Evolutionary conservation across 37 sponge, comb jelly and placozoan genomes (phyloP).

Genomic region (Ephydatia muelleri): DNA sequence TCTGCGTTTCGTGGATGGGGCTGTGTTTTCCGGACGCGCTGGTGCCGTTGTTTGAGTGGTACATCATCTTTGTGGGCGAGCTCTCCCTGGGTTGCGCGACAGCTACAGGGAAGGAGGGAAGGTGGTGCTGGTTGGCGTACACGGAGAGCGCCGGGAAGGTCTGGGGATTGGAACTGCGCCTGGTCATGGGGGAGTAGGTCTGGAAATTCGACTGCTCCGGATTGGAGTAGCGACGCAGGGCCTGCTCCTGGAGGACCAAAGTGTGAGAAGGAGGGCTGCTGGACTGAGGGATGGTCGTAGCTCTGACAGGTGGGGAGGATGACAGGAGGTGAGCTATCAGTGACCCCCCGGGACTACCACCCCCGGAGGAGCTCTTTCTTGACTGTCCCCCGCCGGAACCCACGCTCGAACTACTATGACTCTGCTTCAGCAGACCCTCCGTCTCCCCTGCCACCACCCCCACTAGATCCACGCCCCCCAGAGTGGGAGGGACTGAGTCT

Average conservation of each 20-base stretch:
- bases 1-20: slow-evolving; percentile 48
- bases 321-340: neutral
- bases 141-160: neutral
- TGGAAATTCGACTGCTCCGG: neutral
- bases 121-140: neutral
- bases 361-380: neutral
- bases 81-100: slow-evolving; percentile 9
- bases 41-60: slow-evolving; percentile 9
- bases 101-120: slow-evolving; percentile 55
- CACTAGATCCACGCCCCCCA: neutral
- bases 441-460: neutral
- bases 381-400: neutral
- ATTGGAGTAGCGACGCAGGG: neutral
- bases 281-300: neutral
- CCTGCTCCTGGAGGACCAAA: neutral
- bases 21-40: slow-evolving; percentile 16
- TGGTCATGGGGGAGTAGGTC: neutral
- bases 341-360: neutral
- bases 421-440: neutral
- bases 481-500: neutral
- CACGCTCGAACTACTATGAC: neutral
- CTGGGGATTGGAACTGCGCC: neutral
- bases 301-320: neutral
- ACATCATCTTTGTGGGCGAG: slow-evolving; percentile 32
- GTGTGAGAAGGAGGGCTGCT: neutral